Percentiles rank a stretch among this genome's conserved stretches.
Conservation (phyloP, 2,797 vertebrate genomes). For the Muscicapa comitata region DNA sequence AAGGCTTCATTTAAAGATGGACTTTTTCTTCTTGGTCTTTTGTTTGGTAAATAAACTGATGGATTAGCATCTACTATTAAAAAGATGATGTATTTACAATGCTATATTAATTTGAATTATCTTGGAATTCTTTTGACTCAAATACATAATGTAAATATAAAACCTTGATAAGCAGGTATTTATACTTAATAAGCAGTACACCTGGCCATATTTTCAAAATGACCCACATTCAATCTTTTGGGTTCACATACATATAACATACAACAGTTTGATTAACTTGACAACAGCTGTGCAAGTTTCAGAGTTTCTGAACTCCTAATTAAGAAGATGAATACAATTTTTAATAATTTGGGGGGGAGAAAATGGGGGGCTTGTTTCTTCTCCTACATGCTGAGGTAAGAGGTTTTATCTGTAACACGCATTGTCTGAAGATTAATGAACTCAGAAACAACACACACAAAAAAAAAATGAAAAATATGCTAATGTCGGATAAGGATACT, state of each 20-base stretch:
- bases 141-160: neutral
- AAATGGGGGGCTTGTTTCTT: neutral
- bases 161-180: neutral
- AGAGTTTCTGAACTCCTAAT: neutral
- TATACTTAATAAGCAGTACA: neutral
- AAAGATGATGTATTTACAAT: neutral
- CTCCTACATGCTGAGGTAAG: neutral
- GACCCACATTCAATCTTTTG: neutral
- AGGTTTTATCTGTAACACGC: neutral
- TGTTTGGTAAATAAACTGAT: neutral
- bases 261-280: neutral
- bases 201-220: neutral
- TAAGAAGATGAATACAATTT: neutral
- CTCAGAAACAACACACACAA: neutral
- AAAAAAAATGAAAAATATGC: neutral
- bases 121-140: neutral
- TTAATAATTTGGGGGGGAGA: fast-evolving
- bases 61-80: neutral
- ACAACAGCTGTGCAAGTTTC: neutral
- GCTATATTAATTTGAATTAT: neutral
- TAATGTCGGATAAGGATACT: neutral
- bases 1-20: neutral
- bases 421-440: neutral
- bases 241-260: neutral
- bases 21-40: neutral